Percentiles rank a stretch among this genome's conserved stretches.
These are phyloP conservation scores for Sebastiscus albofasciatus DNA, from an alignment of 2,797 vertebrate genomes.

Conservation along the genomic window DNA sequence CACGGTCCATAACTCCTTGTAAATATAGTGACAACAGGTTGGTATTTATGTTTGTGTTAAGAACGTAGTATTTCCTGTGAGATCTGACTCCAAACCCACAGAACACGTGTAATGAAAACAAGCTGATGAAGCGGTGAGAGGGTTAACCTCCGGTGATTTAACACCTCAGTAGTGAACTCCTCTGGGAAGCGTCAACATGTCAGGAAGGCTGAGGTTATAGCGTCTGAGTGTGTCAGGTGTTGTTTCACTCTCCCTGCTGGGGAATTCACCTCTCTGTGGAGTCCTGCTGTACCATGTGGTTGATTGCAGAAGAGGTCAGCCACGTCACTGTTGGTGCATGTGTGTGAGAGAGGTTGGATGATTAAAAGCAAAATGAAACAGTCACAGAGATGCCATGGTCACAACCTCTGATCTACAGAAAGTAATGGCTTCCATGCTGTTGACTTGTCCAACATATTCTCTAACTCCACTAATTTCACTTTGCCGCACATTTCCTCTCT, in stretches of 20 bases:
- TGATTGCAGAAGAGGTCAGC: slow-evolving; percentile 45
- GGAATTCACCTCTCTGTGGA: neutral
- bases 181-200: slow-evolving; percentile 40
- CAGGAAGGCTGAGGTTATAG: neutral
- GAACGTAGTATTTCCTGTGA: slow-evolving; percentile 19
- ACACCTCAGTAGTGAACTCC: slow-evolving; percentile 29
- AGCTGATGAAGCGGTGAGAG: slow-evolving; percentile 30
- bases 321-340: neutral
- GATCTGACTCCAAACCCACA: neutral
- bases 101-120: slow-evolving; percentile 28
- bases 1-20: neutral
- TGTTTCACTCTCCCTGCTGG: slow-evolving; percentile 30
- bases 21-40: neutral
- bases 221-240: slow-evolving; percentile 6
- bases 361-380: slow-evolving; percentile 32
- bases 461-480: neutral
- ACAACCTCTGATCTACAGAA: slow-evolving; percentile 8
- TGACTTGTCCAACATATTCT: neutral
- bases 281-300: slow-evolving; percentile 16
- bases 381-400: neutral
- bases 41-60: slow-evolving; percentile 28
- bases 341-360: slow-evolving; percentile 25
- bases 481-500: neutral
- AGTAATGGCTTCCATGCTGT: slow-evolving; percentile 14
- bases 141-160: slow-evolving; percentile 37